Evolutionary conservation across 2,113 vertebrate species (phyloP).

Genomic region (Riparia riparia): DNA sequence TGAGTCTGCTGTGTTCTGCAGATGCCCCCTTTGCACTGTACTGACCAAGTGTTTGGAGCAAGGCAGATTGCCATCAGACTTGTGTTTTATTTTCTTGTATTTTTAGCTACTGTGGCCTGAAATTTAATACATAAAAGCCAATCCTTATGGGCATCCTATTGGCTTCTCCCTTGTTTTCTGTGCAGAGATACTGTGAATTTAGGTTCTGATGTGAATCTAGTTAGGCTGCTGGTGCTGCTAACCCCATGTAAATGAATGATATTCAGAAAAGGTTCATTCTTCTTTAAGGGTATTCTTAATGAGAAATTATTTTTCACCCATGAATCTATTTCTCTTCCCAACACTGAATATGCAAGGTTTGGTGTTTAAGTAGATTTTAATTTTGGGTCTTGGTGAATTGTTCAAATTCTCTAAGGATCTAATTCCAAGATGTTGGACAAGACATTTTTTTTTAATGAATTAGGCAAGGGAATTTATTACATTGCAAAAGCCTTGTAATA

Average conservation of each 20-base stretch:
- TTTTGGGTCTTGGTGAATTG: background rate
- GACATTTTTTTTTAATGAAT: background rate
- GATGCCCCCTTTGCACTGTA: background rate
- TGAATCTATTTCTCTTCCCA: background rate
- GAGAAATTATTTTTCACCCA: background rate
- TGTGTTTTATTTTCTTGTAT: background rate
- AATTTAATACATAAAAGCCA: background rate
- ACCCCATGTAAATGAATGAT: background rate
- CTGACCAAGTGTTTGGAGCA: background rate
- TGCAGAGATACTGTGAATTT: background rate
- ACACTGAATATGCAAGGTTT: background rate
- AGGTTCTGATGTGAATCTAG: background rate
- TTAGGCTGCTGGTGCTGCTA: background rate
- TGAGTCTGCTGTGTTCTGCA: background rate
- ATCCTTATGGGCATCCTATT: background rate
- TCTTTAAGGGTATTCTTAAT: background rate
- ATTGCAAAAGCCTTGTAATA: background rate
- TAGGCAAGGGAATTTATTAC: background rate
- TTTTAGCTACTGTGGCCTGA: background rate
- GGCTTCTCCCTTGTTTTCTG: background rate
- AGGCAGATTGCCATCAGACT: background rate
- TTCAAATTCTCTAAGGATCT: background rate
- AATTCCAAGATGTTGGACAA: background rate
- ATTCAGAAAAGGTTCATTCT: background rate
- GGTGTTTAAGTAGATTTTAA: background rate